Evolutionary conservation across 2,113 vertebrate genomes (phyloP), one percentile per base, ranked within the genome.

Genomic region (Amazona guildingii): DNA sequence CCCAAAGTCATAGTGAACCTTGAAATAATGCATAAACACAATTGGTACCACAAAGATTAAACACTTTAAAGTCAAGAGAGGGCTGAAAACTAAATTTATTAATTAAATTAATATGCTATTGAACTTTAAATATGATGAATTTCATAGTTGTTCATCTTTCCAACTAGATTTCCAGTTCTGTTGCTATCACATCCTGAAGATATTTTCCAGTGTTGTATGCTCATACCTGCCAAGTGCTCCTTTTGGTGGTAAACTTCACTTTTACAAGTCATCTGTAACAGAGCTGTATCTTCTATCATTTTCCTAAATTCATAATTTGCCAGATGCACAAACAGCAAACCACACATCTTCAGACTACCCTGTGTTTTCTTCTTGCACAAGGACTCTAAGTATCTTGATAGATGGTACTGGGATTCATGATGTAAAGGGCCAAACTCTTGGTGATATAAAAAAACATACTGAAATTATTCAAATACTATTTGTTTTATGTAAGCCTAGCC

Each of bases 1-100:
- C 6, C 98, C 98, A 52, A 98, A 98, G 94, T 98, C 98, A 51
- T 98, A 98, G 82, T 98, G 98, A 79, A 98, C 98, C 98, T 98
- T 85, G 81, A 97, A 95, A 95, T 59, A 83, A 92, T 67, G 23
- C 23, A 90, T 31, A 73, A 94, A 77, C 10, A 80, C 27, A 88
- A 86, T 66, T 35, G 24, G 31, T 72, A 87, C 5, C 41, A 48
- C 33, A 81, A 64, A 76, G 28, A 73, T 64, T 55, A 72, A 92
- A 41, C 9, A 39, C 25, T 75, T 83, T 6, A 78, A 93, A 94
- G 75, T 73, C 35, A 84, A 89, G 4, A 62, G 14, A 90, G 4
- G 27, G 33, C 4, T 78, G 51, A 90, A 90, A 88, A 90, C 20
- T n/a, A 74, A 77, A 86, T 39, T 49, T 2, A 33, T 35, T 62